Percentiles rank a stretch among this genome's conserved stretches.
Conservation (phyloP, 2,113 vertebrate species). For the Corythoichthys haematopterus region DNA sequence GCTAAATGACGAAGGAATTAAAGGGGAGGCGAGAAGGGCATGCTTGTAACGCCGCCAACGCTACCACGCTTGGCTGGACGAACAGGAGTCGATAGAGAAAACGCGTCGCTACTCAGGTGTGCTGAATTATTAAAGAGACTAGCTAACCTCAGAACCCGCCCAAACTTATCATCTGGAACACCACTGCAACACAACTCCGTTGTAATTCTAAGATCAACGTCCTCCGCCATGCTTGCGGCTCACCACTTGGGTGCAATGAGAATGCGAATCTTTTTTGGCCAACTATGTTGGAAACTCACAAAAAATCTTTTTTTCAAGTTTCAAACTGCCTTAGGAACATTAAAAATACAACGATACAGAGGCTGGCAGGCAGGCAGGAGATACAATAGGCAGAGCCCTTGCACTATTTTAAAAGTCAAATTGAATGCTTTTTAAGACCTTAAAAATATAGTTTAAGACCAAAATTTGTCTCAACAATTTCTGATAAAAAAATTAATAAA, state of each 20-base stretch:
- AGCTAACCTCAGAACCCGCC: conserved; percentile 36
- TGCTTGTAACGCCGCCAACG: conserved; percentile 53
- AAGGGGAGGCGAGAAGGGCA: conserved; percentile 11
- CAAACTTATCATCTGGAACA: conserved; percentile 38
- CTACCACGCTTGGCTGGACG: conserved; percentile 62
- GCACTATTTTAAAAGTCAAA: too few species aligned
- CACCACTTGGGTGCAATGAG: conserved; percentile 29
- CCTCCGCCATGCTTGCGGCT: conserved; percentile 20
- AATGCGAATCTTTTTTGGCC: too few species aligned
- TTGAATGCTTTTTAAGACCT: too few species aligned
- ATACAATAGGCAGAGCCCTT: too few species aligned
- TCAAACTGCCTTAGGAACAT: too few species aligned
- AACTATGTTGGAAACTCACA: too few species aligned
- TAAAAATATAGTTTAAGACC: too few species aligned
- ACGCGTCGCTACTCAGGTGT: conserved; percentile 71
- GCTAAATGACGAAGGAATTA: conserved; percentile 9
- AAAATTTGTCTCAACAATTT: too few species aligned
- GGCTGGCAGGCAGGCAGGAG: too few species aligned
- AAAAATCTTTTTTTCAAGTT: too few species aligned
- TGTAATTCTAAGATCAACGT: conserved; percentile 10
- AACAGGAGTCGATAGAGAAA: conserved; percentile 66
- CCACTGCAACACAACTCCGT: conserved; percentile 29
- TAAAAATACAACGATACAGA: too few species aligned
- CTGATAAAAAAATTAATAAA: too few species aligned
- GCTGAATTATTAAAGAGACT: conserved; percentile 71